Evolutionary conservation across 2,113 vertebrate genomes (phyloP).

Genomic region (human): GRCh38 chr20:1293001-1293500

Average conservation of each 20-base stretch:
- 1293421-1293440: background rate
- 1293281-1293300: background rate
- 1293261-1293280: background rate
- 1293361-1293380: background rate
- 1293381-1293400: background rate
- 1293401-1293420: background rate
- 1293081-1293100: background rate
- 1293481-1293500: conserved; percentile 13
- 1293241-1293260: background rate
- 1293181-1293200: background rate
- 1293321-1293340: background rate
- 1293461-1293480: conserved; percentile 40
- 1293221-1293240: background rate
- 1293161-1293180: background rate
- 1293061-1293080: background rate
- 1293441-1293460: conserved; percentile 40
- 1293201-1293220: background rate
- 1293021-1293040: fast-evolving
- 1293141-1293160: background rate
- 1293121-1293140: background rate
- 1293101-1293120: background rate
- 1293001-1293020: background rate
- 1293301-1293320: background rate
- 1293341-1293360: background rate
- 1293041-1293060: background rate